A percentile compares a stretch with the other conserved stretches of the same genome.
Conservation (phyloP, 2,797 vertebrate species). For the Parauchenoglanis ngamensis region DNA sequence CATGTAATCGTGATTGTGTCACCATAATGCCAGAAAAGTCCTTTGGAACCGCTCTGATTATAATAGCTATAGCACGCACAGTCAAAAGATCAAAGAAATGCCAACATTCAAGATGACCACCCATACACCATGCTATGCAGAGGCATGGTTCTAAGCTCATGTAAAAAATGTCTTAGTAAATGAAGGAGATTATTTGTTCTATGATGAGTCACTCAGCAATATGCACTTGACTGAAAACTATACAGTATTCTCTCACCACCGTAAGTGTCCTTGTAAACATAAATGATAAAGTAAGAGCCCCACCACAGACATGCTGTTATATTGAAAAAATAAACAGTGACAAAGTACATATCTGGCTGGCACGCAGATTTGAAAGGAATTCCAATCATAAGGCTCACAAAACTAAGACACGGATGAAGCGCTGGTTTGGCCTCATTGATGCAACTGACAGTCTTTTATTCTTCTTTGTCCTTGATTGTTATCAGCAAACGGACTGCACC, state of each 20-base stretch:
- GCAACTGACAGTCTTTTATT: conserved; percentile 55
- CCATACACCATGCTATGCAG: conserved; percentile 40
- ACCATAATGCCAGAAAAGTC: conserved; percentile 21
- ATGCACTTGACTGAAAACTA: conserved; percentile 12
- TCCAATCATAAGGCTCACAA: conserved; percentile 50
- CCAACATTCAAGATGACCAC: conserved; percentile 45
- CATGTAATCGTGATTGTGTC: conserved; percentile 41
- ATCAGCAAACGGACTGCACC: conserved; percentile 50
- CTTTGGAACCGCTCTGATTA: conserved; percentile 43
- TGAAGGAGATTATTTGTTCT: conserved; percentile 16
- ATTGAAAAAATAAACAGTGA: conserved; percentile 31
- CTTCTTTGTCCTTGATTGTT: conserved; percentile 58
- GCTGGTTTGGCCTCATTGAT: conserved; percentile 40
- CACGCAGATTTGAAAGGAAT: conserved; percentile 24
- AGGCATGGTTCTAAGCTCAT: conserved; percentile 40
- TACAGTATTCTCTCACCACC: conserved; percentile 22
- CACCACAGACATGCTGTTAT: conserved; percentile 21
- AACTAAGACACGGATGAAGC: conserved; percentile 49
- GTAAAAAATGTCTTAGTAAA: conserved; percentile 41
- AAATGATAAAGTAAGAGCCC: conserved; percentile 24
- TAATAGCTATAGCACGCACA: conserved; percentile 49
- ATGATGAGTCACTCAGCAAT: conserved; percentile 34
- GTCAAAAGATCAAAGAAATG: conserved; percentile 49
- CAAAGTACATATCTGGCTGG: conserved; percentile 30
- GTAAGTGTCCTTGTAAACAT: conserved; percentile 14